Evolutionary conservation across 2,888 invertebrate genomes (phyloP).

Genomic region (Heterodera filipjevi): DNA sequence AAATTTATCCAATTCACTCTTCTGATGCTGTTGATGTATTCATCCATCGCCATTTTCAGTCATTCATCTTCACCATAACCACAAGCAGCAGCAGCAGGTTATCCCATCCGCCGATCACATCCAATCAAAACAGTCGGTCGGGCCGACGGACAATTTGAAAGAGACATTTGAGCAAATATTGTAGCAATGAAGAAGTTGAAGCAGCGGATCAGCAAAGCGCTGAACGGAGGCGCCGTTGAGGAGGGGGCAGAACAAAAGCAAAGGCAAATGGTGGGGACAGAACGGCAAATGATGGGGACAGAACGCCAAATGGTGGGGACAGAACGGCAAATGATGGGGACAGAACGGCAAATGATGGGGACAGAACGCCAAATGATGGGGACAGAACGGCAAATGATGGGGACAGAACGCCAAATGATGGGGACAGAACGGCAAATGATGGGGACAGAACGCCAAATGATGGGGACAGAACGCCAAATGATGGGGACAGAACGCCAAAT

Average conservation of each 20-base stretch:
- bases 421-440: not conserved
- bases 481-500: not conserved
- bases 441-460: too few relatives aligned
- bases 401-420: not conserved
- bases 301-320: too few relatives aligned
- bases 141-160: not conserved
- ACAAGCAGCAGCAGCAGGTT: not conserved
- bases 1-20: not conserved
- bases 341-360: not conserved
- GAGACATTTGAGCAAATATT: not conserved
- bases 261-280: too few relatives aligned
- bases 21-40: not conserved
- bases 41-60: not conserved
- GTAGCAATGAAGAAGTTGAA: constrained; percentile 15
- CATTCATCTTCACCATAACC: not conserved
- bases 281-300: not conserved
- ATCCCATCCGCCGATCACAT: not conserved
- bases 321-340: too few relatives aligned
- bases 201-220: constrained; percentile 16
- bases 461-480: not conserved
- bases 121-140: too few relatives aligned
- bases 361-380: too few relatives aligned
- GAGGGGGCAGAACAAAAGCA: not conserved
- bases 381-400: too few relatives aligned
- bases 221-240: constrained; percentile 3